phyloP scores from a whole-genome alignment of 2,888 invertebrate species.

The Lamellibrachia satsuma region DNA sequence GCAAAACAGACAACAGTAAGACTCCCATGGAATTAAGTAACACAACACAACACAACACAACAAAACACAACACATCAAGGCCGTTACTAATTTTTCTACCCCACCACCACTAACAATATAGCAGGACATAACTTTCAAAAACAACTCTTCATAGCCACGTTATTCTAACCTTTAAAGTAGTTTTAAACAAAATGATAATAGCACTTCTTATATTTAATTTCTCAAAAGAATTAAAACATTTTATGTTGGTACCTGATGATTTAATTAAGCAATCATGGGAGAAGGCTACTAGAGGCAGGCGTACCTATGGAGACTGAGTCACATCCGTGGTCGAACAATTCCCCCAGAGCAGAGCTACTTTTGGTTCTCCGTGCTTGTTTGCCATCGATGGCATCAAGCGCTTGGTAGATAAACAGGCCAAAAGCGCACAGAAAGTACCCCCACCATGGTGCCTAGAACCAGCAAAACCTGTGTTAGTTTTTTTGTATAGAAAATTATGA shows the following conservation, averaged over 20 bases:
- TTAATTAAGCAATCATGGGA: background rate
- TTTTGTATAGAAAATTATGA: background rate
- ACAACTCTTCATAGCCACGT: background rate
- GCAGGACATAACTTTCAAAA: too few species aligned
- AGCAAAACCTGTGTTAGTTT: background rate
- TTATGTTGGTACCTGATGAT: background rate
- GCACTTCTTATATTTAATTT: background rate
- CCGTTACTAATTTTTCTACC: too few species aligned
- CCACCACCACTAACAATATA: background rate
- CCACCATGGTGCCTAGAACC: conserved; percentile 83
- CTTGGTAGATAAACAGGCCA: conserved; percentile 96
- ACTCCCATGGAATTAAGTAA: background rate
- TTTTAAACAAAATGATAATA: background rate
- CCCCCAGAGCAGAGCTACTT: conserved; percentile 91
- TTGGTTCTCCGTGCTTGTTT: conserved; percentile 97
- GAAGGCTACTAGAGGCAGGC: background rate
- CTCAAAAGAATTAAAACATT: background rate
- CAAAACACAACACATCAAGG: too few species aligned
- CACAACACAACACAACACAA: background rate
- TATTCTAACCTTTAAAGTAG: background rate
- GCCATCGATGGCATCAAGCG: conserved; percentile 97
- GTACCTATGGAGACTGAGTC: conserved; percentile 89
- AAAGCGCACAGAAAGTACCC: conserved; percentile 89
- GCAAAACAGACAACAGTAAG: background rate
- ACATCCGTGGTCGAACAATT: conserved; percentile 99